Evolutionary conservation across 1,140 invertebrate genomes (phyloP).

Genomic region (Nasonia giraulti): DNA sequence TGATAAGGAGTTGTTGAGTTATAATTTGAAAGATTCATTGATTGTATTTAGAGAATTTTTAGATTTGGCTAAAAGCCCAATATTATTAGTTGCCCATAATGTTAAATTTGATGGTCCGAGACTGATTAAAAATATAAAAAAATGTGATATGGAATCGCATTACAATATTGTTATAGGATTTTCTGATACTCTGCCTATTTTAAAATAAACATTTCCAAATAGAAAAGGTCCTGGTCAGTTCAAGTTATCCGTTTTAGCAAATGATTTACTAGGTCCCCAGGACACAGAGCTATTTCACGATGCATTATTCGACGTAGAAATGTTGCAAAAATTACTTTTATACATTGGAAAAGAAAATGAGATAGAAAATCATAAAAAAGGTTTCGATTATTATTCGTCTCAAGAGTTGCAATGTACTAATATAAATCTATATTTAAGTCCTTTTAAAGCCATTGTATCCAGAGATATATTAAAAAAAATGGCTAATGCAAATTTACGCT

Average conservation of each 20-base stretch:
- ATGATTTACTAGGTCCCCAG: neutral
- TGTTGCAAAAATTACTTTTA: neutral
- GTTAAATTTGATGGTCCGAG: neutral
- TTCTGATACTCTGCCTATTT: neutral
- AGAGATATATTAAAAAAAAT: neutral
- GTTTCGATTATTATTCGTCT: neutral
- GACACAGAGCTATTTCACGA: neutral
- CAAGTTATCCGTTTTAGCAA: neutral
- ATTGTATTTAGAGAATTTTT: neutral
- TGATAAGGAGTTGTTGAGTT: conserved; percentile 41
- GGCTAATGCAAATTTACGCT: neutral
- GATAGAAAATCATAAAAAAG: neutral
- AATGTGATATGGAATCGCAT: neutral
- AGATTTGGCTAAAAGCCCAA: neutral
- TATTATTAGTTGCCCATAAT: neutral
- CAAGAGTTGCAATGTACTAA: neutral
- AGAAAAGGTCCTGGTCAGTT: neutral
- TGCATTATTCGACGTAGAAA: neutral
- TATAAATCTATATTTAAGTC: neutral
- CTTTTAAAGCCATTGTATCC: neutral
- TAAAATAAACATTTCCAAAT: neutral
- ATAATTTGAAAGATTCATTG: neutral
- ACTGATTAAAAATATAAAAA: neutral
- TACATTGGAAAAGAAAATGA: neutral
- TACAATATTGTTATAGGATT: neutral